Evolutionary conservation across 2,888 invertebrate species (phyloP), one percentile per base, ranked within the genome.

Genomic region (Eurytoma adleriae): DNA sequence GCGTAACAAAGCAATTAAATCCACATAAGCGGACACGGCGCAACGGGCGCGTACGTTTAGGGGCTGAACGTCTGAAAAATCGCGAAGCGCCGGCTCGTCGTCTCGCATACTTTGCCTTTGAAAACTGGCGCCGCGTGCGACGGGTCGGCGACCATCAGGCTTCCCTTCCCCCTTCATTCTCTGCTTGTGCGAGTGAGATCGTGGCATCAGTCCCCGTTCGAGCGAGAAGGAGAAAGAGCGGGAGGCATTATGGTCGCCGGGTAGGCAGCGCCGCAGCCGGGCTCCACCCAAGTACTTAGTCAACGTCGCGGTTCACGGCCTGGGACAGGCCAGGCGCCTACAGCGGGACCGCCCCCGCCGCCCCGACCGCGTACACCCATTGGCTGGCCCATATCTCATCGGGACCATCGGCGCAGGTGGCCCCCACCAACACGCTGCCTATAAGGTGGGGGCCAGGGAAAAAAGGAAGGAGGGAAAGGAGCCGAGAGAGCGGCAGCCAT

Each of bases 311-410:
- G 91, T 91, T 91, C 85, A 83, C 86, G 86, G 87, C 87, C 87
- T 86, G 87, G 91, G 90, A 91, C 92, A 18, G 76, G 75, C 24
- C 70, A 61, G 1, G 12, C 54, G 10, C 93, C 93, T 92, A 92
- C 92, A 92, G 92, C 92, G 91, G 87, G 88, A 85, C 90, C 92
- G 90, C 91, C 91, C 90, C 89, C 91, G 92, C 91, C 90, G 92
- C 92, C 85, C 86, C 84, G 81, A 85, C 84, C 86, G 85, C 85
- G 89, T 86, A 87, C 87, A 92, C 93, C 92, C 91, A 91, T 89
- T 90, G 89, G 90, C 87, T 88, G 88, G 90, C 86, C 90, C 89
- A 90, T 89, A 86, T 90, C 88, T 90, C 90, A 90, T 89, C 88
- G 87, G 88, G 88, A 87, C 89, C 89, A 90, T 86, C 91, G 92